Evolutionary conservation across 1,140 invertebrate species (phyloP).

Genomic region (Varroa destructor): DNA sequence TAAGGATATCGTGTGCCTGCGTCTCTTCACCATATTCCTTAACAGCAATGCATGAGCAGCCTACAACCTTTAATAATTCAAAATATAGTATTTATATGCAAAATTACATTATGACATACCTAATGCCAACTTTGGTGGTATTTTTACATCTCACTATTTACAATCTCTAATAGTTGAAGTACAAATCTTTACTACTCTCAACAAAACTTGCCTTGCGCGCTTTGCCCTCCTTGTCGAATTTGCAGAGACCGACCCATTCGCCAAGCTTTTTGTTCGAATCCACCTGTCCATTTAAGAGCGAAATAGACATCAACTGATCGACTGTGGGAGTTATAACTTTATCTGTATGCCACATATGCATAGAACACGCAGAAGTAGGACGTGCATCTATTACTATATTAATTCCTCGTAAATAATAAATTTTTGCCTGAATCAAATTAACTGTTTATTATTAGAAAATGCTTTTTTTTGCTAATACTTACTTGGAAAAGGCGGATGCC

Average conservation of each 20-base stretch:
- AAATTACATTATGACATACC: no score
- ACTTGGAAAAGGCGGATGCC: conserved; percentile 84
- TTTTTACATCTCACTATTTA: no score
- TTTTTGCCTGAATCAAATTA: not conserved
- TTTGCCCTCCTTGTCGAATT: conserved; percentile 97
- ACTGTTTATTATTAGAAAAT: not conserved
- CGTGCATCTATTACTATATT: not conserved
- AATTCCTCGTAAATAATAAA: not conserved
- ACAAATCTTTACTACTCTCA: no score
- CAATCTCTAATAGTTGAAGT: no score
- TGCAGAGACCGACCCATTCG: conserved; percentile 97
- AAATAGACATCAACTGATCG: conserved; percentile 28
- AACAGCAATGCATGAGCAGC: conserved; percentile 94
- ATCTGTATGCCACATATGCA: not conserved
- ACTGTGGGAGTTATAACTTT: conserved; percentile 23
- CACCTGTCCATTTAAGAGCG: conserved; percentile 45
- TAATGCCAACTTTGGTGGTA: no score
- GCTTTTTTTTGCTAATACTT: conserved; percentile 32
- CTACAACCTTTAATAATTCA: conserved; percentile 53
- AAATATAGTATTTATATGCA: no score
- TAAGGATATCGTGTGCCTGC: conserved; percentile 75
- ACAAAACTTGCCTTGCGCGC: conserved; percentile 58
- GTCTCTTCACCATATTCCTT: conserved; percentile 94
- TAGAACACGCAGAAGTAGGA: not conserved
- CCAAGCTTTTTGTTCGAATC: conserved; percentile 97